Conservation (phyloP, 2,888 invertebrate genomes). For the Phytoseiulus persimilis region DNA sequence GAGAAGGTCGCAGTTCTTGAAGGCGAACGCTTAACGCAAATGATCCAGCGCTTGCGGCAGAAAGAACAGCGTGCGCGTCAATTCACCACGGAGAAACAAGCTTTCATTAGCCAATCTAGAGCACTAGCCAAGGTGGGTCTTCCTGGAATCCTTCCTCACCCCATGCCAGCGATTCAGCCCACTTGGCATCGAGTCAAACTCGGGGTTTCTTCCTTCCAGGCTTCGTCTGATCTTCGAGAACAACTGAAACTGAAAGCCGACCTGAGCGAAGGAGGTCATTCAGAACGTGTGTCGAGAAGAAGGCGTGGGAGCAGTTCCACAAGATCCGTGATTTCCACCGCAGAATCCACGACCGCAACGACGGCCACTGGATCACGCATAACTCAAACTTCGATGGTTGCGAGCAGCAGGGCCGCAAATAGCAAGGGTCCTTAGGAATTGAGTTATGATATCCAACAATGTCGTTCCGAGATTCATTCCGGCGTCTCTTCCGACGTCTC, state of each 20-base stretch:
- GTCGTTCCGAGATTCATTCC: neutral
- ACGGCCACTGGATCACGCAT: neutral
- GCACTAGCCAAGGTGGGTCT: neutral
- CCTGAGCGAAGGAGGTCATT: constrained; percentile 11
- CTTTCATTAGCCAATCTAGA: constrained; percentile 22
- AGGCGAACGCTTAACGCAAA: constrained; percentile 7
- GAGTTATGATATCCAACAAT: neutral
- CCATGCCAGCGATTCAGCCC: too few relatives aligned
- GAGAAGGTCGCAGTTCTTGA: constrained; percentile 17
- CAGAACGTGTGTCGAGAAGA: neutral
- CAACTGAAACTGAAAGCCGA: constrained; percentile 28
- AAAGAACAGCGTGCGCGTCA: constrained; percentile 30
- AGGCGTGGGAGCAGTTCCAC: constrained; percentile 31
- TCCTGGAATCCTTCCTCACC: too few relatives aligned
- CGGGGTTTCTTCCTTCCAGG: neutral
- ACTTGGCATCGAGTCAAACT: too few relatives aligned
- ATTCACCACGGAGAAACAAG: constrained; percentile 27
- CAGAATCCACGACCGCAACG: neutral
- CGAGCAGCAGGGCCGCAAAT: neutral
- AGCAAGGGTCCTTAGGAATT: neutral
- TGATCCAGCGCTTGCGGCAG: constrained; percentile 21
- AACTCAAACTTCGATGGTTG: neutral
- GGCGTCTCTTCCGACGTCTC: neutral
- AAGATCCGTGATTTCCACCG: neutral
- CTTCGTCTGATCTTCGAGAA: constrained; percentile 33